Conservation (phyloP, 2,888 invertebrate genomes). For the Sussaba pulchella region DNA sequence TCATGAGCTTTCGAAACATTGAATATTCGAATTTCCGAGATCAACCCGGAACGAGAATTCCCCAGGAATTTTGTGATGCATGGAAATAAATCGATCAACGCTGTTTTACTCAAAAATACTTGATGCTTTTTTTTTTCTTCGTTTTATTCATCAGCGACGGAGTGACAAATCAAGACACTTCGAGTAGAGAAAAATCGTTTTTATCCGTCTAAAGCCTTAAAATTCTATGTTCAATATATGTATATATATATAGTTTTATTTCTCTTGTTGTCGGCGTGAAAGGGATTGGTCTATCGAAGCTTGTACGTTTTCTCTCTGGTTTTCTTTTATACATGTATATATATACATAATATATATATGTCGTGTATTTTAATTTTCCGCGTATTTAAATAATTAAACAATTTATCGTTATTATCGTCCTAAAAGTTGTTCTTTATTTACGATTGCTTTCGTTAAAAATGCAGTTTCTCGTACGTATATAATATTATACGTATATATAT, state of each 20-base stretch:
- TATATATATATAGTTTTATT: conserved; percentile 28
- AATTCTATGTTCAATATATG: conserved; percentile 36
- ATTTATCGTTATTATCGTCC: conserved; percentile 35
- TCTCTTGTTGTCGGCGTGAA: conserved; percentile 49
- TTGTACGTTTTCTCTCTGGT: conserved; percentile 64
- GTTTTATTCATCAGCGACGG: conserved; percentile 57
- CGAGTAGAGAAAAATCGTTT: conserved; percentile 64
- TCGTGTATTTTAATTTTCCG: too few species aligned
- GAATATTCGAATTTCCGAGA: too few species aligned
- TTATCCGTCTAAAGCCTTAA: conserved; percentile 53
- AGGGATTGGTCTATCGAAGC: conserved; percentile 68
- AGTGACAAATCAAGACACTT: conserved; percentile 64
- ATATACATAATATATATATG: background rate
- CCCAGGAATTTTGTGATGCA: background rate
- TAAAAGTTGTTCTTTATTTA: conserved; percentile 50
- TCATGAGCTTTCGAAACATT: too few species aligned
- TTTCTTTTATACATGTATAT: conserved; percentile 25
- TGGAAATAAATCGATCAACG: conserved; percentile 37
- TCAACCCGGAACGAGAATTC: too few species aligned
- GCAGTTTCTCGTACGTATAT: conserved; percentile 49
- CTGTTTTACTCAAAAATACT: conserved; percentile 58
- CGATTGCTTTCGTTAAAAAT: conserved; percentile 50
- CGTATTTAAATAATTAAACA: conserved; percentile 39
- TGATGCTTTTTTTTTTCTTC: conserved; percentile 54
- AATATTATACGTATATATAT: conserved; percentile 39